Evolutionary conservation across 2,888 invertebrate species (phyloP), one percentile per base, ranked within the genome.

Genomic region (Heliothis peltigera): DNA sequence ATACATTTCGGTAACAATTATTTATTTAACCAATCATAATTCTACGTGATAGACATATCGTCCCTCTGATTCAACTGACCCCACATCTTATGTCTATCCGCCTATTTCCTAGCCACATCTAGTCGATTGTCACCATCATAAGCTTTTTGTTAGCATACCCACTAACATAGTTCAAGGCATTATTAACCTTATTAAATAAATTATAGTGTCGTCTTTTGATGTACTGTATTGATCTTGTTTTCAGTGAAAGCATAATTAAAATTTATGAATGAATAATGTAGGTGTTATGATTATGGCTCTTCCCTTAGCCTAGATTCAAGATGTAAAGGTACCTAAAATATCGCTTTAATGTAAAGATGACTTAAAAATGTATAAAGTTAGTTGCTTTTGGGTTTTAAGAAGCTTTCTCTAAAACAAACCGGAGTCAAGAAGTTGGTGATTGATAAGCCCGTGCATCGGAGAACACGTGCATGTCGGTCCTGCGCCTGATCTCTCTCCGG

Each of bases 51-150:
- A 15, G n/a, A n/a, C 15, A n/a, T 39, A 5, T 32, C 2, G 15
- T n/a, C 15, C 6, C 39, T 4, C 5, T 39, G 39, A 10, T 39
- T n/a, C 39, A 39, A 39, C 39, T n/a, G 4, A 39, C 39, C 39
- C 39, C n/a, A 39, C n/a, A 32, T 32, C 12, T 1, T 6, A 28
- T 4, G 10, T 39, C n/a, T 39, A 39, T 10, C 15, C 79, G 79
- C 68, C 15, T 32, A 17, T 79, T 63, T 75, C 4, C 8, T 81
- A 64, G 76, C 81, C 57, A 47, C 68, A 68, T 22, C 46, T 22
- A 5, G 21, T 44, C 42, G 57, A 81, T 74, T 71, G 82, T 79
- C 62, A 56, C 32, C 47, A 79, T 73, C 71, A 75, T 70, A 64
- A 18, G 51, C 58, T 70, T 75, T 73, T 79, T 82, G 70, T 77